These are phyloP conservation scores for Stenopsyche tienmushanensis DNA, from an alignment of 1,140 invertebrate species.

Conservation along the genomic window DNA sequence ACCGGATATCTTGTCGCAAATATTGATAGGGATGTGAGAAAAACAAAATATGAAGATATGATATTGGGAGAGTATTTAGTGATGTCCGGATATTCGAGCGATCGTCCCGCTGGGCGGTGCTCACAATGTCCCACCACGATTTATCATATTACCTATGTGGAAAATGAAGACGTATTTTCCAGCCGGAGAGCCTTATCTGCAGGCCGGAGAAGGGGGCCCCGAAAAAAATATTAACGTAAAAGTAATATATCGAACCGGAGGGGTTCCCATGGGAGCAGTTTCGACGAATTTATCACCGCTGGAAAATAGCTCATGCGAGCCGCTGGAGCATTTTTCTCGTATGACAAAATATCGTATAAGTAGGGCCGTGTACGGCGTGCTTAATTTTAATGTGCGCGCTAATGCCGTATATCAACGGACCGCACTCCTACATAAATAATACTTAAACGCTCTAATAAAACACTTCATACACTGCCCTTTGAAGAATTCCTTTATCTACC, in stretches of 20 bases:
- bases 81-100: not conserved
- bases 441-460: no score
- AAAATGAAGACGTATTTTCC: slow-evolving; percentile 26
- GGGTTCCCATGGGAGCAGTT: slow-evolving; percentile 29
- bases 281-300: slow-evolving; percentile 38
- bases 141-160: slow-evolving; percentile 26
- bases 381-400: slow-evolving; percentile 29
- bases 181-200: slow-evolving; percentile 16
- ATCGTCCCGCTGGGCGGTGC: not conserved
- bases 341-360: slow-evolving; percentile 34
- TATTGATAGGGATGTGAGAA: no score
- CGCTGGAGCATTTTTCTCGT: slow-evolving; percentile 22
- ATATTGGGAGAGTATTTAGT: not conserved
- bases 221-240: slow-evolving; percentile 39
- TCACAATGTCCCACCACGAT: slow-evolving; percentile 8
- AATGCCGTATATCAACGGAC: not conserved
- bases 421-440: not conserved
- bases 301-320: slow-evolving; percentile 36
- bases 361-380: not conserved
- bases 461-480: no score
- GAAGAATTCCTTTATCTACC: no score
- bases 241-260: slow-evolving; percentile 38
- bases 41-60: not conserved
- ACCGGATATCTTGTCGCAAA: no score
- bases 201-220: not conserved